Conservation (phyloP, 2,888 invertebrate species). For the Alcis repandata region DNA sequence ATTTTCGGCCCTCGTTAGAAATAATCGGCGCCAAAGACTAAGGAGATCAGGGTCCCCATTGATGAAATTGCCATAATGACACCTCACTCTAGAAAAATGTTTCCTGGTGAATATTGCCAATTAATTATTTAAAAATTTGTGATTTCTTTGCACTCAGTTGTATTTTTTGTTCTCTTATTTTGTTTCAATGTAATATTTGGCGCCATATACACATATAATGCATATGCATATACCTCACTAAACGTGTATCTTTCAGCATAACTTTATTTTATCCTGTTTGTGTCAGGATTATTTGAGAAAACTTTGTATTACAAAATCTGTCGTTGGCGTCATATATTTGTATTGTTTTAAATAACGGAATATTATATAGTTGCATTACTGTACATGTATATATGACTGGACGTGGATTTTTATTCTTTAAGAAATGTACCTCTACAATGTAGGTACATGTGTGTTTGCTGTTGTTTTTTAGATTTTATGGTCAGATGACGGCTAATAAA, state of each 20-base stretch:
- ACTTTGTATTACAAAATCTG: neutral
- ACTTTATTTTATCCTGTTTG: neutral
- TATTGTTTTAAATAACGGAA: neutral
- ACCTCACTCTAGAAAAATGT: neutral
- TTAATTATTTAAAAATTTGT: neutral
- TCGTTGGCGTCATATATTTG: neutral
- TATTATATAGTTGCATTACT: neutral
- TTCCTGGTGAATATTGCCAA: slow-evolving; percentile 4
- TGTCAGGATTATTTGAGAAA: neutral
- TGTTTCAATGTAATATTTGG: slow-evolving; percentile 3
- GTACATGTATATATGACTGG: slow-evolving; percentile 4
- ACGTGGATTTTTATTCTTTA: slow-evolving; percentile 15
- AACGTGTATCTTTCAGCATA: neutral
- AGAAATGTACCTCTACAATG: neutral
- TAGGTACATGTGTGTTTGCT: neutral
- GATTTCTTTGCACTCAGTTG: slow-evolving; percentile 31
- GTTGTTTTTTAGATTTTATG: slow-evolving; percentile 9
- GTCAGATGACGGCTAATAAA: slow-evolving; percentile 5
- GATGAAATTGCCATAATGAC: slow-evolving; percentile 1
- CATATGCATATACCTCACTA: neutral
- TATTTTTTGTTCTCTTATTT: slow-evolving; percentile 1
- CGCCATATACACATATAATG: neutral
- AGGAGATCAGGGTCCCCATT: slow-evolving; percentile 26
- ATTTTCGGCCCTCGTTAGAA: slow-evolving; percentile 12
- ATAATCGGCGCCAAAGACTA: slow-evolving; percentile 30